These are phyloP conservation scores for Hydractinia echinata DNA, from an alignment of 30 jellyfish, hydroid and myxozoan species.

Conservation along the genomic window DNA sequence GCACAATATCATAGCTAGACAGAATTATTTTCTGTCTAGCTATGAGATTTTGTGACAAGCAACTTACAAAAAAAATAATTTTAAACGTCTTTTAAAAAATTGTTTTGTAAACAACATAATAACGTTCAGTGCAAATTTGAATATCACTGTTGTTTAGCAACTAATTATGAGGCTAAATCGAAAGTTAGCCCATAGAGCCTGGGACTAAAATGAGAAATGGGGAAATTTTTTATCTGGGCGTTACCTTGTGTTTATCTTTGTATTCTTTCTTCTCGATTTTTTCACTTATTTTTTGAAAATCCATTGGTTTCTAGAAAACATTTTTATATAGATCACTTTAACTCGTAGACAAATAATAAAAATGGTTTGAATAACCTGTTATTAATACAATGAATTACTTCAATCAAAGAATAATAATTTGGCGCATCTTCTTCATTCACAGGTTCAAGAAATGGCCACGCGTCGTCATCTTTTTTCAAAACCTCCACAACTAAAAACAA, in stretches of 20 bases:
- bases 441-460: slow-evolving; percentile 94
- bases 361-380: too few species aligned
- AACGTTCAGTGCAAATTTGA: too few species aligned
- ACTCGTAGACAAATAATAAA: too few species aligned
- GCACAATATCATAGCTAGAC: too few species aligned
- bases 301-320: slow-evolving; percentile 82
- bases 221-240: not conserved
- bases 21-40: too few species aligned
- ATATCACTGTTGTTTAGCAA: too few species aligned
- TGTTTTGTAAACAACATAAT: too few species aligned
- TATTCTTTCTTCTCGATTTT: slow-evolving; percentile 54
- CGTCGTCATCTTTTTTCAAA: slow-evolving; percentile 79
- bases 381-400: slow-evolving; percentile 42
- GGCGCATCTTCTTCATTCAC: slow-evolving; percentile 96
- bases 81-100: too few species aligned
- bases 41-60: too few species aligned
- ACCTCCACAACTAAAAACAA: slow-evolving; percentile 54
- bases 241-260: slow-evolving; percentile 48
- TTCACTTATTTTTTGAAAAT: slow-evolving; percentile 52
- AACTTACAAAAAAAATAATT: too few species aligned
- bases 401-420: slow-evolving; percentile 59
- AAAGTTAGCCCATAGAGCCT: not conserved
- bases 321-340: too few species aligned
- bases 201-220: not conserved
- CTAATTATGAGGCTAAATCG: too few species aligned